Percentiles rank a stretch among this genome's conserved stretches.
Conservation (phyloP, 2,797 vertebrate genomes). For the Takifugu ocellatus region DNA sequence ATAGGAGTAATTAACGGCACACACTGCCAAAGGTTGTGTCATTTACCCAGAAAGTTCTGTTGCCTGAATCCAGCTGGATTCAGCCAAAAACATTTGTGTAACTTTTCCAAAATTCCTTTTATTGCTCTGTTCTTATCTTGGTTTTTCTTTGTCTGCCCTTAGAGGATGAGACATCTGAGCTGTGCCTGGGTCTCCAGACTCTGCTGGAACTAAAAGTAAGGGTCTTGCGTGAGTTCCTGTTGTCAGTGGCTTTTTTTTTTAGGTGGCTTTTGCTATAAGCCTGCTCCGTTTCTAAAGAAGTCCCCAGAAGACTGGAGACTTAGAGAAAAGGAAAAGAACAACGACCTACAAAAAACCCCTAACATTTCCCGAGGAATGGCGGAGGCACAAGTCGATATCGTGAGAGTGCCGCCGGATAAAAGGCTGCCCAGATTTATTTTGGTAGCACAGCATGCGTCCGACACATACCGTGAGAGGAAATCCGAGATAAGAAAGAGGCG, state of each 20-base stretch:
- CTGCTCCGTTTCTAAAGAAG: too few relatives aligned
- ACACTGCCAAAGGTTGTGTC: not conserved
- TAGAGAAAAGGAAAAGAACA: not conserved
- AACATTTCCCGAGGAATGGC: not conserved
- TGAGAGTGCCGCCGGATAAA: not conserved
- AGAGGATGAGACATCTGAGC: constrained; percentile 85
- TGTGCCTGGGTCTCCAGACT: constrained; percentile 88
- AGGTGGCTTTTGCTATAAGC: too few relatives aligned
- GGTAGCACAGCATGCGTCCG: constrained; percentile 5
- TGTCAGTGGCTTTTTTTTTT: not conserved
- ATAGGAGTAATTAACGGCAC: not conserved
- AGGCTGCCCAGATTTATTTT: constrained; percentile 10
- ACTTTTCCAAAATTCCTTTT: constrained; percentile 5
- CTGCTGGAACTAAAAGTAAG: constrained; percentile 90
- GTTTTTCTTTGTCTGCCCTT: constrained; percentile 30
- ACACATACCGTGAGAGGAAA: constrained; percentile 20
- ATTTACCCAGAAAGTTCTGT: not conserved
- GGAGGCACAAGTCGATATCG: not conserved
- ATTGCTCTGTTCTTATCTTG: constrained; percentile 1
- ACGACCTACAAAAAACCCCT: too few relatives aligned
- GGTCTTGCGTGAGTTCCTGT: constrained; percentile 16
- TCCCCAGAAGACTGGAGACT: too few relatives aligned
- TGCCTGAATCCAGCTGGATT: constrained; percentile 11
- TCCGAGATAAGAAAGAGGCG: constrained; percentile 15
- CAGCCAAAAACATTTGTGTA: not conserved